Evolutionary conservation across 2,797 vertebrate genomes (phyloP).

Genomic region (Sarcophilus harrisii): DNA sequence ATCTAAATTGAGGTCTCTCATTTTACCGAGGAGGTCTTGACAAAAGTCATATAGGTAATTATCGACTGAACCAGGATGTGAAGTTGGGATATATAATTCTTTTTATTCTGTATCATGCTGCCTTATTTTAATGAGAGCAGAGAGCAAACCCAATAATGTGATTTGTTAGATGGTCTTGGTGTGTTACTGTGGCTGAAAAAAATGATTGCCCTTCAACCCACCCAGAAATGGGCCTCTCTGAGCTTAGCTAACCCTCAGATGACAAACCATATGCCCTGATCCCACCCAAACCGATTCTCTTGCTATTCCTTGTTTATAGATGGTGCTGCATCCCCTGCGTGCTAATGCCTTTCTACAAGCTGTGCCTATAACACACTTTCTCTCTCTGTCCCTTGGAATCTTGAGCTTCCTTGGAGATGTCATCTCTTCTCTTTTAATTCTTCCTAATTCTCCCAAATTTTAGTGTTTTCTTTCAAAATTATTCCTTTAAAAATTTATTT

Average conservation of each 20-base stretch:
- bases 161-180: neutral
- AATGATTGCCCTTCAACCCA: neutral
- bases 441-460: neutral
- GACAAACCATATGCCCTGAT: neutral
- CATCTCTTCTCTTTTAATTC: neutral
- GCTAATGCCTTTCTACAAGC: neutral
- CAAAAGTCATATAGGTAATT: neutral
- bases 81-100: neutral
- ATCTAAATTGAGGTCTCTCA: neutral
- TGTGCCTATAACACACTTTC: neutral
- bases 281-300: neutral
- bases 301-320: neutral
- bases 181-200: neutral
- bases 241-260: neutral
- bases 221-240: neutral
- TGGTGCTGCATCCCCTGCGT: neutral
- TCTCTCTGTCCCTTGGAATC: neutral
- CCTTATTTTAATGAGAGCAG: neutral
- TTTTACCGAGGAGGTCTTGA: neutral
- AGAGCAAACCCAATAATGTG: neutral
- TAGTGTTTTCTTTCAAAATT: neutral
- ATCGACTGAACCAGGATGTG: neutral
- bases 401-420: neutral
- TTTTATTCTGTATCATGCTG: neutral
- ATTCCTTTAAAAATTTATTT: neutral